Percentiles rank a stretch among this genome's conserved stretches.
Conservation (phyloP, 2,888 invertebrate species). For the Helicoverpa assulta region DNA sequence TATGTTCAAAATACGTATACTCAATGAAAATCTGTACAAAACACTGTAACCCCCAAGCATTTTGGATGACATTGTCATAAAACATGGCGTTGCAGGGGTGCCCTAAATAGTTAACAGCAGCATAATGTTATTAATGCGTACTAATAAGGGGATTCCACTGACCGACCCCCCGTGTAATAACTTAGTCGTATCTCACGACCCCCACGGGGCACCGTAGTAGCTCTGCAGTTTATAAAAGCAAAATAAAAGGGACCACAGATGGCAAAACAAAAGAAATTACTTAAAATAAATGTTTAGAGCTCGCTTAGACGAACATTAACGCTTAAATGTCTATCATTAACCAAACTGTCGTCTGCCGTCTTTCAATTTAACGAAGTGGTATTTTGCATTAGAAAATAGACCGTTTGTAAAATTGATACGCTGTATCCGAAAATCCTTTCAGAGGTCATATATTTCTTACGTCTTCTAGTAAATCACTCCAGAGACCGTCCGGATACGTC, state of each 20-base stretch:
- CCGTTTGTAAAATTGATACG: not conserved
- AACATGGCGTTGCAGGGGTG: slow-evolving; percentile 20
- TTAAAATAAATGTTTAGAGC: slow-evolving; percentile 4
- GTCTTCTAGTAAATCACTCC: slow-evolving; percentile 7
- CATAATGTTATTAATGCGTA: slow-evolving; percentile 48
- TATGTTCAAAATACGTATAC: no score
- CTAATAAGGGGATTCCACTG: slow-evolving; percentile 47
- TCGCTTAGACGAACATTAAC: not conserved
- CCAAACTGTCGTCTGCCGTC: not conserved
- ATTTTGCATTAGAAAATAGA: not conserved
- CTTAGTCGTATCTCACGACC: slow-evolving; percentile 29
- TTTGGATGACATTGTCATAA: slow-evolving; percentile 24
- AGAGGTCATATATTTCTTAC: not conserved
- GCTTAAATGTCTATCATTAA: slow-evolving; percentile 1
- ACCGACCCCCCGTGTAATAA: slow-evolving; percentile 37
- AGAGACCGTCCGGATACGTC: slow-evolving; percentile 25
- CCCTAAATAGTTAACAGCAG: slow-evolving; percentile 19
- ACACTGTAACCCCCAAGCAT: not conserved
- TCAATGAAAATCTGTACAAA: slow-evolving; percentile 5
- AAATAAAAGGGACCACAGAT: slow-evolving; percentile 36
- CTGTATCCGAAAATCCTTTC: not conserved
- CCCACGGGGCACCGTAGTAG: slow-evolving; percentile 32
- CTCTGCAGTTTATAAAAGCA: slow-evolving; percentile 29
- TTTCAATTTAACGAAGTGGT: slow-evolving; percentile 1
- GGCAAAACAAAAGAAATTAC: slow-evolving; percentile 21